These are phyloP conservation scores for Pedicia rivosa DNA, from an alignment of 2,888 invertebrate genomes.

Conservation along the genomic window DNA sequence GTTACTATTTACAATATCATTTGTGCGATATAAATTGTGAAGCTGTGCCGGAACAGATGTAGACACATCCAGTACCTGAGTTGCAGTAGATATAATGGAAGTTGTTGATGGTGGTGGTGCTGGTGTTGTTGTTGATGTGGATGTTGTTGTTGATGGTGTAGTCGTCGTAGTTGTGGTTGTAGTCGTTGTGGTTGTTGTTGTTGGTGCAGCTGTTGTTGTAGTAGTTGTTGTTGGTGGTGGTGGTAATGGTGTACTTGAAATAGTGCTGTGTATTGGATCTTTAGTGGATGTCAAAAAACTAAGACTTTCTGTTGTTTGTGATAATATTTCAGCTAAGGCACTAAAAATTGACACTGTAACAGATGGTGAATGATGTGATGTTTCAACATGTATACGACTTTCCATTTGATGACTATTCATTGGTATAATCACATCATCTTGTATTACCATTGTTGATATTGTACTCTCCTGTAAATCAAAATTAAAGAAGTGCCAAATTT, in stretches of 20 bases:
- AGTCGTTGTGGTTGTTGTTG: constrained; percentile 1
- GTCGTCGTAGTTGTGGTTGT: constrained; percentile 8
- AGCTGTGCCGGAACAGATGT: constrained; percentile 18
- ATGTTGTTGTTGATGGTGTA: constrained; percentile 10
- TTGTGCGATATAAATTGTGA: too few relatives aligned
- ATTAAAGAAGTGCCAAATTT: background rate
- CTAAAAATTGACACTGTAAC: constrained; percentile 42
- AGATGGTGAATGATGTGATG: constrained; percentile 38
- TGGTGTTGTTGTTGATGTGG: constrained; percentile 10
- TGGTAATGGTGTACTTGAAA: constrained; percentile 16
- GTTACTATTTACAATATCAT: too few relatives aligned
- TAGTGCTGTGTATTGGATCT: constrained; percentile 14
- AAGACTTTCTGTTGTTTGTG: constrained; percentile 18
- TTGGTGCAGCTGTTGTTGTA: constrained; percentile 14
- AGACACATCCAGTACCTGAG: constrained; percentile 27
- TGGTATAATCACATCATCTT: constrained; percentile 16
- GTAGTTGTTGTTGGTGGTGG: constrained; percentile 10
- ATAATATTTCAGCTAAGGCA: constrained; percentile 39
- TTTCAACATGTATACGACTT: constrained; percentile 35
- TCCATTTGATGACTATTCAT: constrained; percentile 16
- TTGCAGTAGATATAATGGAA: constrained; percentile 12
- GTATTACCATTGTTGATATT: constrained; percentile 2
- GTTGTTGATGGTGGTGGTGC: constrained; percentile 14
- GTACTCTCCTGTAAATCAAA: background rate
- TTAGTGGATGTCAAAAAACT: constrained; percentile 13